phyloP scores from a whole-genome alignment of 1,140 invertebrate species.

The Hyles euphorbiae region DNA sequence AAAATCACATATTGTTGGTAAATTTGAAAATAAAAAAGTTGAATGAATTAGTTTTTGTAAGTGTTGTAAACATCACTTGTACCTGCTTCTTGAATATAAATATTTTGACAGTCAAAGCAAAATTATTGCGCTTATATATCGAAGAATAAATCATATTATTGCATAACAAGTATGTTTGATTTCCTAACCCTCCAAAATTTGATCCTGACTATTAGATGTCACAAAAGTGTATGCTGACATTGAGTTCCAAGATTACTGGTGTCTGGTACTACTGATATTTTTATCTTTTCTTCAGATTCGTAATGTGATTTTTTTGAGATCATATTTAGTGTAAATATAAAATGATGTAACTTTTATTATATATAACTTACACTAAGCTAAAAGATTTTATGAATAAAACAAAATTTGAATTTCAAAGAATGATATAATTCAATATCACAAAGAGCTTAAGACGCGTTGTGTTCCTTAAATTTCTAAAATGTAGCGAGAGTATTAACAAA shows the following conservation, averaged over 20 bases:
- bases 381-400: not conserved
- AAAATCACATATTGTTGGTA: constrained; percentile 5
- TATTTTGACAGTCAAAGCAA: constrained; percentile 73
- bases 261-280: too few species aligned
- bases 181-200: not conserved
- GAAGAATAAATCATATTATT: constrained; percentile 72
- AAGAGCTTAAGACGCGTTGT: too few species aligned
- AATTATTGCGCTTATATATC: constrained; percentile 72
- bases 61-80: constrained; percentile 70
- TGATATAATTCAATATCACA: too few species aligned
- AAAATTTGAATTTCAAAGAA: not conserved
- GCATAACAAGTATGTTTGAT: constrained; percentile 16
- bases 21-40: constrained; percentile 6
- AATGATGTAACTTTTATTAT: too few species aligned
- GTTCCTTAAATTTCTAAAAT: too few species aligned
- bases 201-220: not conserved
- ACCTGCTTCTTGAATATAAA: constrained; percentile 70
- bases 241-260: too few species aligned
- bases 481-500: too few species aligned
- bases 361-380: too few species aligned
- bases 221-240: too few species aligned
- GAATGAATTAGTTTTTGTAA: constrained; percentile 30
- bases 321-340: too few species aligned
- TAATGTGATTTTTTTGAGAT: too few species aligned
- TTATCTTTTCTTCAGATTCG: too few species aligned